phyloP scores from a whole-genome alignment of 2,113 vertebrate genomes.

The Pluvialis apricaria region DNA sequence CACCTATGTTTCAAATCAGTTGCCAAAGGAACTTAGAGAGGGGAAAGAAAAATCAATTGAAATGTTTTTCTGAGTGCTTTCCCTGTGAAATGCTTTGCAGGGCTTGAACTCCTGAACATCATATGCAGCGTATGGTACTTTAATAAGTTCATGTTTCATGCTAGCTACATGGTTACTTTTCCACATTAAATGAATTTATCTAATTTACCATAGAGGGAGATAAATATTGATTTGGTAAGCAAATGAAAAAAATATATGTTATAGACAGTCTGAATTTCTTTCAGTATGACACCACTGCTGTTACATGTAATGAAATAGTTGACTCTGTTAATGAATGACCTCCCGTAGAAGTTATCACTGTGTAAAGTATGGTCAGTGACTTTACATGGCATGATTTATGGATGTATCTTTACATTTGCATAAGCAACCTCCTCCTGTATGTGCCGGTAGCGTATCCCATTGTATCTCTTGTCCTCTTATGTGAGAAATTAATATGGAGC shows the following conservation, averaged over 20 bases:
- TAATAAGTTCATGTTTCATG: neutral
- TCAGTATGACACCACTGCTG: neutral
- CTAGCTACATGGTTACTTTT: neutral
- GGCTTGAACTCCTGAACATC: neutral
- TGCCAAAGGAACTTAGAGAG: slow-evolving; percentile 31
- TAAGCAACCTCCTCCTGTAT: neutral
- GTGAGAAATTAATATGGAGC: neutral
- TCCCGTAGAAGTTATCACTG: neutral
- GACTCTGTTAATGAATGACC: neutral
- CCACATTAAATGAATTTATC: neutral
- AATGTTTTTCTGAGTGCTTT: slow-evolving; percentile 59
- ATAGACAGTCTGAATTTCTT: neutral
- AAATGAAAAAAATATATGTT: neutral
- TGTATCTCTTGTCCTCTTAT: neutral
- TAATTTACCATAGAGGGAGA: neutral
- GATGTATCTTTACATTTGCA: neutral
- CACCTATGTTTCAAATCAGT: slow-evolving; percentile 41
- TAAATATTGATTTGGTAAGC: slow-evolving; percentile 8
- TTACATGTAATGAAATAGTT: neutral
- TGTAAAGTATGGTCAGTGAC: neutral
- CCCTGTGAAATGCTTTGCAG: neutral
- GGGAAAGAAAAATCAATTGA: slow-evolving; percentile 41
- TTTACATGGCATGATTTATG: neutral
- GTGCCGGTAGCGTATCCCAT: neutral
- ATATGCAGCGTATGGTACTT: neutral